Percentiles rank a stretch among this genome's conserved stretches.
Conservation (phyloP, 2,888 invertebrate genomes). For the Cephalotes varians region DNA sequence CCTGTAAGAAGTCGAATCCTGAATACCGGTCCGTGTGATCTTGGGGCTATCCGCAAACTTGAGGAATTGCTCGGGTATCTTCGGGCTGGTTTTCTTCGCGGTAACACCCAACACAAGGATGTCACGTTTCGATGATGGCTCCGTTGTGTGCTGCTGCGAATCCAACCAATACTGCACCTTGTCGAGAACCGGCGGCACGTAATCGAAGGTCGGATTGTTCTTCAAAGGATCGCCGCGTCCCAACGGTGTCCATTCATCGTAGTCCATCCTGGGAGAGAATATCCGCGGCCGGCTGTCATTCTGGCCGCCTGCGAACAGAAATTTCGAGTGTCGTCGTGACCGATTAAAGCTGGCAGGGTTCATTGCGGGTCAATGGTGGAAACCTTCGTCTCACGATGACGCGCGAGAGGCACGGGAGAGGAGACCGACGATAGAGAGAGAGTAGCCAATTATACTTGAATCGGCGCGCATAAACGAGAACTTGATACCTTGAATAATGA, state of each 20-base stretch:
- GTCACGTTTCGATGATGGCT: slow-evolving; percentile 90
- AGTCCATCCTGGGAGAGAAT: slow-evolving; percentile 92
- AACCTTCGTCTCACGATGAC: background rate
- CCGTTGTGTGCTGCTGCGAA: slow-evolving; percentile 86
- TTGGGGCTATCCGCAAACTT: slow-evolving; percentile 87
- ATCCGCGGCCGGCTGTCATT: slow-evolving; percentile 82
- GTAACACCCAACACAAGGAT: slow-evolving; percentile 90
- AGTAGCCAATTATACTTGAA: slow-evolving; percentile 51
- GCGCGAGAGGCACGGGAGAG: background rate
- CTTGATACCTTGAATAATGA: slow-evolving; percentile 54
- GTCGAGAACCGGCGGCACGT: slow-evolving; percentile 93
- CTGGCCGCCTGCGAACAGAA: slow-evolving; percentile 73
- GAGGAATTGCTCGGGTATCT: slow-evolving; percentile 85
- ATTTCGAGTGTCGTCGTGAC: slow-evolving; percentile 35
- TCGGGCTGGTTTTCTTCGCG: slow-evolving; percentile 89
- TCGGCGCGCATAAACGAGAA: slow-evolving; percentile 39
- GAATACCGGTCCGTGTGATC: slow-evolving; percentile 79
- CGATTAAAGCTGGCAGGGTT: slow-evolving; percentile 37
- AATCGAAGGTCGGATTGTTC: slow-evolving; percentile 94
- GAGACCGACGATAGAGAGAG: slow-evolving; percentile 25
- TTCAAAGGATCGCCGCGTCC: slow-evolving; percentile 93
- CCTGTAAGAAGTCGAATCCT: slow-evolving; percentile 71
- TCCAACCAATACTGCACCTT: slow-evolving; percentile 94
- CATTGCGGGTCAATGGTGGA: background rate
- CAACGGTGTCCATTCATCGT: slow-evolving; percentile 94